These are phyloP conservation scores for Hestina assimilis DNA, from an alignment of 1,140 invertebrate genomes.

Conservation along the genomic window DNA sequence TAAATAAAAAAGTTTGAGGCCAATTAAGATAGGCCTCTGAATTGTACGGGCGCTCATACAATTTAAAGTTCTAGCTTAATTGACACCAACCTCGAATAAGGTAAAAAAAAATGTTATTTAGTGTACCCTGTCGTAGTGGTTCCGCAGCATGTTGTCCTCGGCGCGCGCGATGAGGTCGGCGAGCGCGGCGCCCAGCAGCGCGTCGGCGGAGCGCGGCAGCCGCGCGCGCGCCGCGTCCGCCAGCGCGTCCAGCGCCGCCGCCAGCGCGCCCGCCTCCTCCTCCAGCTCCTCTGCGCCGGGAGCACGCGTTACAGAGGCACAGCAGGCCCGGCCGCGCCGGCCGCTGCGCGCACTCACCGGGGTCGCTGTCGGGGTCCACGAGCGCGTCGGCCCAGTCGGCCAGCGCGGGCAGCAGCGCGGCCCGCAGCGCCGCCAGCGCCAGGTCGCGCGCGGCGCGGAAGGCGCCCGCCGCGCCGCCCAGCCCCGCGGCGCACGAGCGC, in stretches of 20 bases:
- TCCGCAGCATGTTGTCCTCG: constrained; percentile 35
- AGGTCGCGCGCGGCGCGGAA: constrained; percentile 43
- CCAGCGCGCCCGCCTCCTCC: constrained; percentile 52
- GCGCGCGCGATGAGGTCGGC: constrained; percentile 41
- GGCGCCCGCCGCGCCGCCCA: constrained; percentile 45
- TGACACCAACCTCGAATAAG: too few relatives aligned
- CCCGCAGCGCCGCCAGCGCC: constrained; percentile 35
- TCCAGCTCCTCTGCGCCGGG: constrained; percentile 43
- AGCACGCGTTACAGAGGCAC: constrained; percentile 30
- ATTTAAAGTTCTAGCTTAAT: too few relatives aligned
- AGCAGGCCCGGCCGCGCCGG: constrained; percentile 38
- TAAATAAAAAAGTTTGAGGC: too few relatives aligned
- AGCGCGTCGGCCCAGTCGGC: constrained; percentile 42
- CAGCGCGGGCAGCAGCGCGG: constrained; percentile 36
- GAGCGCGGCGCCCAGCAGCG: constrained; percentile 79
- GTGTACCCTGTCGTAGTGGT: constrained; percentile 43
- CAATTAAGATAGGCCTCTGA: too few relatives aligned
- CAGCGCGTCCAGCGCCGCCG: constrained; percentile 48
- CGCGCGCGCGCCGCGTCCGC: constrained; percentile 33
- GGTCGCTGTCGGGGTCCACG: constrained; percentile 28
- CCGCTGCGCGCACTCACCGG: constrained; percentile 32
- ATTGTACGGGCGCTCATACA: too few relatives aligned
- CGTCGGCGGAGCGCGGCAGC: constrained; percentile 34
- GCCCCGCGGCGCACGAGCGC: constrained; percentile 47
- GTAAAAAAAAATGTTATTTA: too few relatives aligned